Conservation (phyloP, 2,797 vertebrate species). For the Melanotaenia nigrans region DNA sequence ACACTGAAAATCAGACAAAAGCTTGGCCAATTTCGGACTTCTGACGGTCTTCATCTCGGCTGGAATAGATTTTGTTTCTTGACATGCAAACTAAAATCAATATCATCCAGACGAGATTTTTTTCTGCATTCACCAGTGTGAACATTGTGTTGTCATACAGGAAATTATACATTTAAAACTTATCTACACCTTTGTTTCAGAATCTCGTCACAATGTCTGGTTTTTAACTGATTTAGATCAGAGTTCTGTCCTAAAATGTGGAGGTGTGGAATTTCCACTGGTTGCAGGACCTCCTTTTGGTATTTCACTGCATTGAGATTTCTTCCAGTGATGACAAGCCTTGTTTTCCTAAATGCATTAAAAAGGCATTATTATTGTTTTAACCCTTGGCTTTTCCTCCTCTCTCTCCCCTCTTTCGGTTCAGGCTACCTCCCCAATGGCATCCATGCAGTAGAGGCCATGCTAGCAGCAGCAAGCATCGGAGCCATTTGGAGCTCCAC, state of each 20-base stretch:
- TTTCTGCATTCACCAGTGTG: neutral
- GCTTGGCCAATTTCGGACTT: too few relatives aligned
- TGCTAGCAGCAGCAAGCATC: slow-evolving; percentile 92
- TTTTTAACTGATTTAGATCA: neutral
- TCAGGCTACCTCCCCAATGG: slow-evolving; percentile 94
- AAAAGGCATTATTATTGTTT: neutral
- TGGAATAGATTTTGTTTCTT: neutral
- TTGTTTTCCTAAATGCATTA: too few relatives aligned
- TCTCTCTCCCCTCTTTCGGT: neutral
- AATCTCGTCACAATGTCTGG: neutral
- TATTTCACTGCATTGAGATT: neutral
- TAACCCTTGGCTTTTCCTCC: neutral
- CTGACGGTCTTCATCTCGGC: neutral
- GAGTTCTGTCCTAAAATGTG: neutral
- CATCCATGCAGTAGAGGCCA: slow-evolving; percentile 90
- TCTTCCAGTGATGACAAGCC: too few relatives aligned
- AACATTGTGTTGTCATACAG: neutral
- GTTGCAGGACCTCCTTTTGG: neutral
- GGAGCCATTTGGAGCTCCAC: slow-evolving; percentile 98
- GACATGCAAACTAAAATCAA: neutral
- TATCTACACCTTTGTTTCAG: neutral
- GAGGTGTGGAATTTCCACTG: neutral
- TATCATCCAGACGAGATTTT: too few relatives aligned
- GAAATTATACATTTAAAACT: neutral
- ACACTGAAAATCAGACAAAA: too few relatives aligned